Evolutionary conservation across 1,140 invertebrate genomes (phyloP), one percentile per base, ranked within the genome.

Genomic region (Scaptomyza hsui): DNA sequence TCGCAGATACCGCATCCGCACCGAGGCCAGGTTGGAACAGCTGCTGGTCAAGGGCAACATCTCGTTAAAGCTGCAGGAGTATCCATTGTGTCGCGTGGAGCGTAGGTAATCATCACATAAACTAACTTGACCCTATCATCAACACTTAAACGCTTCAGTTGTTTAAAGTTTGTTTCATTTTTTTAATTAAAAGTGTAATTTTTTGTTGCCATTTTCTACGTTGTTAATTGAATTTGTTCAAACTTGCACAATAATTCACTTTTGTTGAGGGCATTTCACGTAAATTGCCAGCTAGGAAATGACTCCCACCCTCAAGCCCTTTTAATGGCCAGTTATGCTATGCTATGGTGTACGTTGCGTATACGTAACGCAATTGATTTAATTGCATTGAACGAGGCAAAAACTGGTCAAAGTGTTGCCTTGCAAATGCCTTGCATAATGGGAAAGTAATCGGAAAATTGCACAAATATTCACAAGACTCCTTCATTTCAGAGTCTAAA

Each of bases 111-210:
- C 16, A 7, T n/a, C 21, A 35, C 12, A 10, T 64, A 45, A 52
- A 15, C 51, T 16, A 21, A 16, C 45, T 26, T 24, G 35, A 49
- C 35, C 32, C n/a, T 37, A 37, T n/a, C 12, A 4, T 37, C 9
- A n/a, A n/a, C n/a, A 51, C 48, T n/a, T 29, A 16, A 4, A 13
- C 19, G 45, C 18, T 37, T 26, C 39, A 44, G 26, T 45, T 49
- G 16, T 48, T 19, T 13, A 9, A 32, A 57, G 45, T 41, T 29
- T 29, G 24, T 49, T 44, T 24, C 67, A 88, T 75, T 88, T 78
- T 85, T 85, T 59, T 47, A 88, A 86, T 86, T 86, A 86, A 78
- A 81, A 86, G 35, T 67, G 45, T 49, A 65, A 86, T 81, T 81
- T 81, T 80, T 81, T 75, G 39, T 68, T 80, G 42, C n/a, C 59